Conservation (phyloP, 2,797 vertebrate genomes). For the Calcarius lapponicus region DNA sequence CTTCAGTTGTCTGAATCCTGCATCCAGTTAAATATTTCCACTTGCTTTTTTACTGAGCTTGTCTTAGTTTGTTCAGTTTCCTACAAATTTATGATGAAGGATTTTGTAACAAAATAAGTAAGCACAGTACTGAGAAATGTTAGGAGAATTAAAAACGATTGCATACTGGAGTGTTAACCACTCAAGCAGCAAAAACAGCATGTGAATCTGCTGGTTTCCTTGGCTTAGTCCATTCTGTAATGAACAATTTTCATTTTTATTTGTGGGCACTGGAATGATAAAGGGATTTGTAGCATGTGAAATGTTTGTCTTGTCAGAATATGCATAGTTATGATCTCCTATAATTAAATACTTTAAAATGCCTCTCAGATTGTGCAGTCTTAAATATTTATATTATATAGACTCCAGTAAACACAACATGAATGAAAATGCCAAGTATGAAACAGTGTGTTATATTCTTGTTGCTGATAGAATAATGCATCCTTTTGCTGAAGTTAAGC, state of each 20-base stretch:
- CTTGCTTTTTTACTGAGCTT: not conserved
- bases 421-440: not conserved
- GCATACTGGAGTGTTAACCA: not conserved
- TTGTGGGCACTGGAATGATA: not conserved
- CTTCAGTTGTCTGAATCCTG: not conserved
- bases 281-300: not conserved
- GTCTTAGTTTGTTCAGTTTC: not conserved
- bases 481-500: not conserved
- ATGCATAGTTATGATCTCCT: not conserved
- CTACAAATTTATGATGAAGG: not conserved
- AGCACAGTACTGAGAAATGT: not conserved
- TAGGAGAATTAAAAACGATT: not conserved
- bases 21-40: not conserved
- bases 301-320: not conserved
- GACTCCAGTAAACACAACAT: not conserved
- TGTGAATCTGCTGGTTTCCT: not conserved
- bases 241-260: not conserved
- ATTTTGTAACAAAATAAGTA: not conserved
- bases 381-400: not conserved
- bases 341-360: not conserved
- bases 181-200: not conserved
- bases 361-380: not conserved
- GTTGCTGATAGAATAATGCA: not conserved
- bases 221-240: not conserved
- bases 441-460: not conserved